Conservation (phyloP, 1,140 invertebrate species). For the Drosophila nebulosa region DNA sequence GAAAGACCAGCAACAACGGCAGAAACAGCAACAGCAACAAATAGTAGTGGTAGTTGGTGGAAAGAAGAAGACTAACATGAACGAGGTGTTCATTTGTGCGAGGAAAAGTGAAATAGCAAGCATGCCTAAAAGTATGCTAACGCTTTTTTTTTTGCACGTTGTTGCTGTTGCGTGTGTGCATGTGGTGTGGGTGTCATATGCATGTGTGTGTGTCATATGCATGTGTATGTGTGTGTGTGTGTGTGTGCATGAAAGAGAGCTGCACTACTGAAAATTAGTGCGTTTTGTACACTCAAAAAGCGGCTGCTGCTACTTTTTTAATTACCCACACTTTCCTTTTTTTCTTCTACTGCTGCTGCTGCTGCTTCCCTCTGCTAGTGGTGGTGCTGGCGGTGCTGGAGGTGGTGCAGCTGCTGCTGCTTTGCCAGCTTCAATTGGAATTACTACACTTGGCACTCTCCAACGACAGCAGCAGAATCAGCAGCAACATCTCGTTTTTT, state of each 20-base stretch:
- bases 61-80: neutral
- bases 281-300: conserved; percentile 75
- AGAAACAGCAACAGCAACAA: neutral
- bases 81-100: conserved; percentile 73
- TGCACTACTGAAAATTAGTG: conserved; percentile 75
- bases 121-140: conserved; percentile 76
- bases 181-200: conserved; percentile 4
- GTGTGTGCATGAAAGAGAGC: conserved; percentile 9
- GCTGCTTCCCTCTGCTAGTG: neutral
- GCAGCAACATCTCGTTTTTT: conserved; percentile 38
- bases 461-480: conserved; percentile 39
- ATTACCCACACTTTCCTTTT: conserved; percentile 75
- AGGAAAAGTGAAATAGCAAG: conserved; percentile 73
- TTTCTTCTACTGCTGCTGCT: conserved; percentile 30
- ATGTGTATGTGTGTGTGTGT: conserved; percentile 48
- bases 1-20: conserved; percentile 39
- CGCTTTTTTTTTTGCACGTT: conserved; percentile 29
- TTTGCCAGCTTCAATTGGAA: conserved; percentile 71
- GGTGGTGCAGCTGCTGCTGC: conserved; percentile 18
- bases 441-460: conserved; percentile 77
- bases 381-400: conserved; percentile 9
- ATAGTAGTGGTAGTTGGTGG: neutral
- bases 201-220: conserved; percentile 32
- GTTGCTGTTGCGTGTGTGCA: conserved; percentile 33
- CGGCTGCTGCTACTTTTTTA: conserved; percentile 73